phyloP scores from a whole-genome alignment of 1,140 invertebrate species.

The Lepidurus couesii region DNA sequence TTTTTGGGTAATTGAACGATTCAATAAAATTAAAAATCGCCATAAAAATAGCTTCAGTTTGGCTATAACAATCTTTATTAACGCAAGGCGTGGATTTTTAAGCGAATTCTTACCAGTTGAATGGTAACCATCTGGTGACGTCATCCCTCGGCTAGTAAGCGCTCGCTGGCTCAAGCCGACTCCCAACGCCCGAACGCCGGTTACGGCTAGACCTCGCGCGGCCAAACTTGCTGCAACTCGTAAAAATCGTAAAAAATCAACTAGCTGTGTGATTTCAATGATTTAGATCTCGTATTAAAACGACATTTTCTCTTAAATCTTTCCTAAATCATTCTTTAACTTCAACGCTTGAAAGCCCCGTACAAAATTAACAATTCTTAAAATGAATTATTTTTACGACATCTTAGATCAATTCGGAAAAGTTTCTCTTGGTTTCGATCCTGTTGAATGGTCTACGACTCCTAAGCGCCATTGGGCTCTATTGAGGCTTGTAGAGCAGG shows the following conservation, averaged over 20 bases:
- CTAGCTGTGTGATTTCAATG: neutral
- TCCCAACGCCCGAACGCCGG: neutral
- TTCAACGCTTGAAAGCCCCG: neutral
- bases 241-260: neutral
- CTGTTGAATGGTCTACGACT: neutral
- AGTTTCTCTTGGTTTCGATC: conserved; percentile 5
- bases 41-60: no score
- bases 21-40: no score
- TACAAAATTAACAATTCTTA: neutral
- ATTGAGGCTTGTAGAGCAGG: conserved; percentile 13
- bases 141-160: no score
- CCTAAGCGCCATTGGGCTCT: neutral
- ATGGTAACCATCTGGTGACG: no score
- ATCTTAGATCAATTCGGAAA: neutral
- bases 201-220: neutral
- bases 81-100: no score
- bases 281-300: neutral
- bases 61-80: no score
- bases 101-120: no score
- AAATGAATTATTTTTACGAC: no score
- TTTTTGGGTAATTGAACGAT: no score
- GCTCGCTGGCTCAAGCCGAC: neutral
- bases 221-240: conserved; percentile 11
- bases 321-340: neutral
- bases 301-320: neutral